Percentiles rank a stretch among this genome's conserved stretches.
Conservation (phyloP, 2,113 vertebrate genomes). For the Cololabis saira region DNA sequence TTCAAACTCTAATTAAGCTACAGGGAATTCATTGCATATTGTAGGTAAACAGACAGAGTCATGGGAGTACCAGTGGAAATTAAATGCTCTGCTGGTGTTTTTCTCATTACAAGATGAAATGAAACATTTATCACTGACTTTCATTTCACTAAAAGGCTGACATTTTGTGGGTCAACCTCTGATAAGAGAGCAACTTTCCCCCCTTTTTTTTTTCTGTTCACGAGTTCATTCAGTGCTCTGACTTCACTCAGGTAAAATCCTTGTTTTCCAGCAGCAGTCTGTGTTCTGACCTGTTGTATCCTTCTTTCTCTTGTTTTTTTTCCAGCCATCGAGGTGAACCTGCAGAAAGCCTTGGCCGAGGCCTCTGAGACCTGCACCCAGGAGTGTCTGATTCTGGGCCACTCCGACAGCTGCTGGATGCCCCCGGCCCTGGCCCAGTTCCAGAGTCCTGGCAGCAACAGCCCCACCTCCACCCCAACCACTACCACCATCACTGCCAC, state of each 20-base stretch:
- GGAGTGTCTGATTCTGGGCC: constrained; percentile 96
- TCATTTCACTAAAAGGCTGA: constrained; percentile 74
- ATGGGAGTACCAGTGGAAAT: constrained; percentile 81
- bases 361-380: constrained; percentile 96
- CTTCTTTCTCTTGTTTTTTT: constrained; percentile 3
- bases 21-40: constrained; percentile 82
- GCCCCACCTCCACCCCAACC: constrained; percentile 74
- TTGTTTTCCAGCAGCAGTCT: constrained; percentile 16
- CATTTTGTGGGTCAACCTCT: constrained; percentile 73
- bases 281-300: constrained; percentile 33
- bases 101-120: constrained; percentile 81
- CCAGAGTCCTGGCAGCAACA: constrained; percentile 72
- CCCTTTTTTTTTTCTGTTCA: constrained; percentile 49
- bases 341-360: constrained; percentile 93
- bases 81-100: constrained; percentile 78
- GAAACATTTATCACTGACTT: constrained; percentile 81
- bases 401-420: constrained; percentile 99
- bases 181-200: constrained; percentile 66
- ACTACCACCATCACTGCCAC: constrained; percentile 70
- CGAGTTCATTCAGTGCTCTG: constrained; percentile 27
- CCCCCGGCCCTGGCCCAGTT: constrained; percentile 88
- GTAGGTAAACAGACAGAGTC: constrained; percentile 83
- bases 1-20: constrained; percentile 83
- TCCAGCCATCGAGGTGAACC: constrained; percentile 92
- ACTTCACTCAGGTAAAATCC: constrained; percentile 6